phyloP scores from a whole-genome alignment of 2,888 invertebrate species.

The Synergus itoensis region DNA sequence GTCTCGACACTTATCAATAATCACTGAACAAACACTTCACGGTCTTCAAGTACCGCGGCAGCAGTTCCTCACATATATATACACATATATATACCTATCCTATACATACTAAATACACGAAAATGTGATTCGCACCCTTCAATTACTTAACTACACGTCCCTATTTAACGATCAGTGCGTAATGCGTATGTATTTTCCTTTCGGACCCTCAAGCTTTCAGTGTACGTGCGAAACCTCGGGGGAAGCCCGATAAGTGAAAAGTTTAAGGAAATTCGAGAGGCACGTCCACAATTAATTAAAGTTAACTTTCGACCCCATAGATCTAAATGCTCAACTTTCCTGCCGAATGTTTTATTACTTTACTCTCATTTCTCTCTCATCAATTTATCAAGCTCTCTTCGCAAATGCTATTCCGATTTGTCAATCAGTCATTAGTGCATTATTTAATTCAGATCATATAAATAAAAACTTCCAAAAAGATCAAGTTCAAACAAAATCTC shows the following conservation, averaged over 20 bases:
- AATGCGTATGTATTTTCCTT: slow-evolving; percentile 13
- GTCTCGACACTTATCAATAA: neutral
- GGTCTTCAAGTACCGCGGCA: slow-evolving; percentile 14
- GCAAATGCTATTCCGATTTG: neutral
- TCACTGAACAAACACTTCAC: slow-evolving; percentile 27
- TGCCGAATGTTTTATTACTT: slow-evolving; percentile 20
- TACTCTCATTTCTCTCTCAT: neutral
- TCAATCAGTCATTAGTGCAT: neutral
- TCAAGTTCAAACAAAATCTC: too few relatives aligned
- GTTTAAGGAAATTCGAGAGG: slow-evolving; percentile 22
- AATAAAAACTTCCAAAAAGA: too few relatives aligned
- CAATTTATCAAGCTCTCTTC: slow-evolving; percentile 11
- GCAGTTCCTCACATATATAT: neutral
- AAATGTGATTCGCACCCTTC: slow-evolving; percentile 8
- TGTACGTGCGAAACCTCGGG: neutral
- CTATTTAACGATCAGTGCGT: slow-evolving; percentile 2
- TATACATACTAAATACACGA: neutral
- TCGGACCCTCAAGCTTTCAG: neutral
- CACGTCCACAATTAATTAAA: slow-evolving; percentile 35
- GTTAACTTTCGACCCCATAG: slow-evolving; percentile 17
- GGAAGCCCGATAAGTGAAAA: neutral
- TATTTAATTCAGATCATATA: neutral
- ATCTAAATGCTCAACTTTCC: slow-evolving; percentile 12
- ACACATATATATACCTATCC: neutral
- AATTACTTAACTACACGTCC: neutral